Percentiles rank a stretch among this genome's conserved stretches.
phyloP scores from a whole-genome alignment of 64 coral and sea anemone species.

The Dendronephthya gigantea region DNA sequence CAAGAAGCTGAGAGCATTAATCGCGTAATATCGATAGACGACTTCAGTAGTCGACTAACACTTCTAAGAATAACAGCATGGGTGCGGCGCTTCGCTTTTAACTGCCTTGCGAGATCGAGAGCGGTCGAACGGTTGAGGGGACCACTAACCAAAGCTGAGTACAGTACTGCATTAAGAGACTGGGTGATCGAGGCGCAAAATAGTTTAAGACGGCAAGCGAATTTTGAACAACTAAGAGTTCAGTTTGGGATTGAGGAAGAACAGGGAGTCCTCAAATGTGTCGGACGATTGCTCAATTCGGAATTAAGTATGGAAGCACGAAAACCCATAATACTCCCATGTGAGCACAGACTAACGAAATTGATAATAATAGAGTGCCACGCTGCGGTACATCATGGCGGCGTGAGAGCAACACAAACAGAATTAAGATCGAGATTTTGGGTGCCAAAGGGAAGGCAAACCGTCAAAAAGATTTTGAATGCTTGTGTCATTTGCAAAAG shows the following conservation, averaged over 20 bases:
- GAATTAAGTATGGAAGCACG: neutral
- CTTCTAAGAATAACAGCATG: neutral
- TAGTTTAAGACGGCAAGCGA: neutral
- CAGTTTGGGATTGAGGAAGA: neutral
- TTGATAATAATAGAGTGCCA: neutral
- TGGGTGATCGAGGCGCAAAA: neutral
- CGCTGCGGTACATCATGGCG: neutral
- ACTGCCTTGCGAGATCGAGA: too few relatives aligned
- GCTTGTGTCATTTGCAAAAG: neutral
- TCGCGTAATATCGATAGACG: neutral
- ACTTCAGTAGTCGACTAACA: neutral
- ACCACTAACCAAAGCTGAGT: neutral
- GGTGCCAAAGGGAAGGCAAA: too few relatives aligned
- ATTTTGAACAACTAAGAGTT: neutral
- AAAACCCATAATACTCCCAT: neutral
- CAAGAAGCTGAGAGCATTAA: neutral
- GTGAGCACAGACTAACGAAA: neutral
- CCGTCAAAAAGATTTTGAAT: neutral
- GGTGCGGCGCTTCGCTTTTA: neutral
- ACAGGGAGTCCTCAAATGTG: neutral
- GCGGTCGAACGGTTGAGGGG: neutral
- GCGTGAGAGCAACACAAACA: neutral
- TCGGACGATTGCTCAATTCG: neutral
- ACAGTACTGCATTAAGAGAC: neutral
- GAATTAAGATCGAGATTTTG: neutral